These are phyloP conservation scores for Orchesellides sinensis DNA, from an alignment of 2,888 invertebrate species.

Conservation along the genomic window DNA sequence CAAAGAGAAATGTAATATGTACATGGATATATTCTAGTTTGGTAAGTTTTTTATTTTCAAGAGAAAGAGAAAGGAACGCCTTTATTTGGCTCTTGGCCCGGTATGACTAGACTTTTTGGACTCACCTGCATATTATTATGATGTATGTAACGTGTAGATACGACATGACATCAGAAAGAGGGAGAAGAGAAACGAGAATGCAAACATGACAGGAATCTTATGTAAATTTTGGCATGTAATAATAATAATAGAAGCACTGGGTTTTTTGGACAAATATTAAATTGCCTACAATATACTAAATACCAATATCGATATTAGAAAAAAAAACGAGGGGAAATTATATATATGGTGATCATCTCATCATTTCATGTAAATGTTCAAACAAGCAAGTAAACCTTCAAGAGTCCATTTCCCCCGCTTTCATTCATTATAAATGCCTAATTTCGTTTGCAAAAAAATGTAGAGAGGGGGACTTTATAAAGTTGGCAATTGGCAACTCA, in stretches of 20 bases:
- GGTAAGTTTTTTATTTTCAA: constrained; percentile 22
- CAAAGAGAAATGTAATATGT: no score
- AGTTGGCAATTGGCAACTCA: not conserved
- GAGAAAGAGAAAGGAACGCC: constrained; percentile 34
- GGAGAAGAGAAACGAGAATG: constrained; percentile 7
- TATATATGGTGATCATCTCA: not conserved
- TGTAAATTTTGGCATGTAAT: constrained; percentile 17
- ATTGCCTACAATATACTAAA: not conserved
- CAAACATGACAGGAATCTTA: constrained; percentile 17
- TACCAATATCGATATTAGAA: not conserved
- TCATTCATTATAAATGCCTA: constrained; percentile 4
- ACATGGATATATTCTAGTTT: constrained; percentile 9
- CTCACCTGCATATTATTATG: constrained; percentile 32
- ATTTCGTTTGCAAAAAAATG: constrained; percentile 1
- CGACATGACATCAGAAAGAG: not conserved
- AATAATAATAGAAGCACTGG: constrained; percentile 31
- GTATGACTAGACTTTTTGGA: constrained; percentile 49
- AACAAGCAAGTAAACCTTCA: constrained; percentile 19
- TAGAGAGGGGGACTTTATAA: no score
- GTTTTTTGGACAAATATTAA: constrained; percentile 56
- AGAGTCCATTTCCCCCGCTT: constrained; percentile 54
- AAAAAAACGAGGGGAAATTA: not conserved
- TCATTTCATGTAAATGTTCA: no score
- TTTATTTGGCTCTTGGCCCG: constrained; percentile 36
- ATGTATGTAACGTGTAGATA: no score